Conservation (phyloP, 1,140 invertebrate species). For the Gryllus bimaculatus region DNA sequence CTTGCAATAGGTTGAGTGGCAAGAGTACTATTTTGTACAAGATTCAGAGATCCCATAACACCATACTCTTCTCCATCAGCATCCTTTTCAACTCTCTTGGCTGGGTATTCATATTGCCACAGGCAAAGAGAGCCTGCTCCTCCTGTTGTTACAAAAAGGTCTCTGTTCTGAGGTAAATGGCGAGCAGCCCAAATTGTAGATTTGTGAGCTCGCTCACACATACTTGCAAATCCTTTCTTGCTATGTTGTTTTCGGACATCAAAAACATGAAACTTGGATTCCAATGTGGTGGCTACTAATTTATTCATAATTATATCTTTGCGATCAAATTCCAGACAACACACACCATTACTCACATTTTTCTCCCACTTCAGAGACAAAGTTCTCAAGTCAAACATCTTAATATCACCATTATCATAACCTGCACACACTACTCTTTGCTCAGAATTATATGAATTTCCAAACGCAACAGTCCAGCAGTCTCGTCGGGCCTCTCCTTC, state of each 20-base stretch:
- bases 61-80: constrained; percentile 59
- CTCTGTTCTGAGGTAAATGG: constrained; percentile 88
- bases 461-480: constrained; percentile 82
- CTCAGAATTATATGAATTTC: constrained; percentile 76
- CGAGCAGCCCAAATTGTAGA: constrained; percentile 80
- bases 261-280: constrained; percentile 83
- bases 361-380: constrained; percentile 83
- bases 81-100: constrained; percentile 56
- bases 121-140: constrained; percentile 77
- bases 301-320: constrained; percentile 95
- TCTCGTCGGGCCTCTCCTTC: constrained; percentile 54
- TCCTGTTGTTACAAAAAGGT: constrained; percentile 85
- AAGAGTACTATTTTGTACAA: constrained; percentile 70
- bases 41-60: constrained; percentile 60
- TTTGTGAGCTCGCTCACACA: constrained; percentile 66
- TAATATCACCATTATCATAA: constrained; percentile 94
- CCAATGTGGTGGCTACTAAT: constrained; percentile 82
- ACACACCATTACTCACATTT: constrained; percentile 90
- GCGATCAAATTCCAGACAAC: constrained; percentile 83
- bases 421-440: constrained; percentile 81
- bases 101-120: constrained; percentile 92
- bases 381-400: constrained; percentile 84
- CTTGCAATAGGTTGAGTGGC: constrained; percentile 82
- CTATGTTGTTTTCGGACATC: constrained; percentile 82
- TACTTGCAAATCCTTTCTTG: constrained; percentile 72